phyloP scores from a whole-genome alignment of 2,113 vertebrate genomes.

The Artemisiospiza belli region DNA sequence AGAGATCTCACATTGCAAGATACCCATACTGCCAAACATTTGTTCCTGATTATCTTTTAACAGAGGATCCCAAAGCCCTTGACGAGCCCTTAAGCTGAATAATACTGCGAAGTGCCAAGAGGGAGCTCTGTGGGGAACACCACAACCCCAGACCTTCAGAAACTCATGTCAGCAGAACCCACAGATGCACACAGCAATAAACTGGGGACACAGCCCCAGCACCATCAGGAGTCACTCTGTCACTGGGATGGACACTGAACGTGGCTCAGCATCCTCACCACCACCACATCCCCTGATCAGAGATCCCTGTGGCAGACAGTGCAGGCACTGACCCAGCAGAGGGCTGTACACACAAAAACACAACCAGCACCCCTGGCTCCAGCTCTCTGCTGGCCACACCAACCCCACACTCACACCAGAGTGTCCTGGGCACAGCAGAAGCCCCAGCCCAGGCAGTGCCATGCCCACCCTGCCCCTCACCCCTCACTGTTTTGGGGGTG shows the following conservation, averaged over 20 bases:
- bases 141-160: neutral
- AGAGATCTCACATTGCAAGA: neutral
- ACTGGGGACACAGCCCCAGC: neutral
- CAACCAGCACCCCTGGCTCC: neutral
- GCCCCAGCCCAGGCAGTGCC: rapidly evolving
- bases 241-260: rapidly evolving
- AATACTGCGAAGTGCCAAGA: neutral
- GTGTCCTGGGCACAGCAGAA: neutral
- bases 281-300: rapidly evolving
- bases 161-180: neutral
- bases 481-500: neutral
- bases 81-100: neutral
- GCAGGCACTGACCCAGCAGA: neutral
- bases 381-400: neutral
- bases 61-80: neutral
- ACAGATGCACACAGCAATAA: neutral
- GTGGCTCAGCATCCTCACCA: neutral
- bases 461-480: rapidly evolving
- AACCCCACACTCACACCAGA: neutral
- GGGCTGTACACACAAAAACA: neutral
- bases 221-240: neutral
- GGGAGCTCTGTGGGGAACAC: neutral
- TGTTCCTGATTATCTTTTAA: neutral
- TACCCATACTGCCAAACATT: neutral
- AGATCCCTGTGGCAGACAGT: neutral